Conservation (phyloP, 2,797 vertebrate genomes). For the Peromyscus attwateri region DNA sequence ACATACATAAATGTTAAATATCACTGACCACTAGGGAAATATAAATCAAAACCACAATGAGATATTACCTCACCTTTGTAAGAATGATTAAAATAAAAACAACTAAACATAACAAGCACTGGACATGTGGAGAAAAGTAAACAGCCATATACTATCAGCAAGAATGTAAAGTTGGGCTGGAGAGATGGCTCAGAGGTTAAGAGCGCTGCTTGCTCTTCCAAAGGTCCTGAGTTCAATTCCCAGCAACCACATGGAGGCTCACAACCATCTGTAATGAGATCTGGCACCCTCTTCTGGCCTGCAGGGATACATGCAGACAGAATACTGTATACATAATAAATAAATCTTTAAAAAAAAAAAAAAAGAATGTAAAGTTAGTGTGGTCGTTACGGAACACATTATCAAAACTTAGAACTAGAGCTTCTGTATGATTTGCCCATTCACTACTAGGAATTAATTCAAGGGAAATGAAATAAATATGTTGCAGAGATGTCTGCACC, state of each 20-base stretch:
- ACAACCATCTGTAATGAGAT: too few species aligned
- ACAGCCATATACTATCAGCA: not conserved
- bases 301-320: too few species aligned
- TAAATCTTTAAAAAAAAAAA: too few species aligned
- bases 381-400: not conserved
- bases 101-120: not conserved
- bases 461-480: not conserved
- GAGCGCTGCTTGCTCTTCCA: too few species aligned
- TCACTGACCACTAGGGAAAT: not conserved
- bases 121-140: not conserved
- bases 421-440: not conserved
- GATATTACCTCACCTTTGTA: not conserved
- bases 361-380: not conserved
- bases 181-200: too few species aligned
- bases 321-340: too few species aligned
- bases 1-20: not conserved
- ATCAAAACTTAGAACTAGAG: not conserved
- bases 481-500: not conserved
- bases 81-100: not conserved
- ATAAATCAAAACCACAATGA: not conserved
- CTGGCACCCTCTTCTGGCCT: too few species aligned
- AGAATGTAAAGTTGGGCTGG: not conserved
- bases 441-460: not conserved
- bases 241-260: too few species aligned
- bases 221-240: too few species aligned